Conservation (phyloP, 1,140 invertebrate genomes). For the Euura saliciscinereae region DNA sequence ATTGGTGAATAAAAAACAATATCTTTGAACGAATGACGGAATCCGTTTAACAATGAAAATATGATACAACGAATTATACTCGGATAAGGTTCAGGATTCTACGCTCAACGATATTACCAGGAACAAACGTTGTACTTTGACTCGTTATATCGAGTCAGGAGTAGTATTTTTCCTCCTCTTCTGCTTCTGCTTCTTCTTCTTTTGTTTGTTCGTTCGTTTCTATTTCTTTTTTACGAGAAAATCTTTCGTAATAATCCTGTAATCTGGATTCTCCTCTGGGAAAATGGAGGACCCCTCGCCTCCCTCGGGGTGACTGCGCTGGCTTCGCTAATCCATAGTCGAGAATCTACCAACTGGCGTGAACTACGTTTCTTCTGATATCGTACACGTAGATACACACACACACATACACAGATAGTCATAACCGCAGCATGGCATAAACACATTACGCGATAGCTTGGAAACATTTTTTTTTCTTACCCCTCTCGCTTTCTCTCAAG, state of each 20-base stretch:
- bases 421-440: background rate
- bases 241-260: conserved; percentile 42
- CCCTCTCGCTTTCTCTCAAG: background rate
- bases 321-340: conserved; percentile 5
- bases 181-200: conserved; percentile 22
- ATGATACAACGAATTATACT: too few relatives aligned
- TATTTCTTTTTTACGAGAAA: conserved; percentile 17
- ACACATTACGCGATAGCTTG: conserved; percentile 4
- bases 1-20: too few relatives aligned
- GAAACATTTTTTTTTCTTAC: background rate
- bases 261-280: conserved; percentile 31
- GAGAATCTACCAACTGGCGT: conserved; percentile 3
- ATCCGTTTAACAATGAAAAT: too few relatives aligned
- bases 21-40: too few relatives aligned
- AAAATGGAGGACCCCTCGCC: conserved; percentile 28
- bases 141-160: background rate
- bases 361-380: background rate
- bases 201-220: background rate
- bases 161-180: background rate
- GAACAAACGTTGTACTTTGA: too few relatives aligned
- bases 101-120: too few relatives aligned
- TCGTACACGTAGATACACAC: background rate
- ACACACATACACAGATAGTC: background rate
- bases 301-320: background rate
- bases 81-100: too few relatives aligned